Base-by-base conservation (phyloP, 2,888 invertebrate genomes). In the Lypha dubia region DNA sequence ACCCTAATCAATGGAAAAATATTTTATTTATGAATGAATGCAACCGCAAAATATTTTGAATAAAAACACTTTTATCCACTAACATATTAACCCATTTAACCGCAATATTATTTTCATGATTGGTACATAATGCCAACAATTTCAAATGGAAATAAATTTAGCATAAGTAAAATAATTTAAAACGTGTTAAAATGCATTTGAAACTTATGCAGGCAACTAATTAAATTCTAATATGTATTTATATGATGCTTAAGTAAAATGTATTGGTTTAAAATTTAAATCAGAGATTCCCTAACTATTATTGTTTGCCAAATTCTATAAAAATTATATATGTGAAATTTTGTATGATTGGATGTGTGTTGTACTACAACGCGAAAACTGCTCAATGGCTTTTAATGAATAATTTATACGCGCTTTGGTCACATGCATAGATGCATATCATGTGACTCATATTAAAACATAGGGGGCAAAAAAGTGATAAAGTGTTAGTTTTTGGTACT, bases 81-180 rank as follows among this genome's bases (percentile, higher is more conserved):
- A 38, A 15, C 44, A 44, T 44, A 44, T 44, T 44, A 44, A 44
- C 44, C 44, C 44, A 44, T 44, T 44, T n/a, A 44, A 44, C 44
- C 44, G 44, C 44, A 44, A 44, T 11, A 44, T 44, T 44, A 44
- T 44, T 44, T 44, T 15, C 44, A 5, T n/a, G 44, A 44, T 44
- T 44, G n/a, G 44, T n/a, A n/a, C n/a, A 44, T 44, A 44, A 44
- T n/a, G n/a, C 11, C 44, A 44, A 44, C 44, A 15, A n/a, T 15
- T 44, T 15, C 44, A 15, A 44, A n/a, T 6, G n/a, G 11, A 44
- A 44, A 44, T 44, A 44, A 44, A 44, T 44, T 11, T n/a, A 44
- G 44, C 44, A 15, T 44, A 1, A n/a, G n/a, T 44, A n/a, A 44
- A 44, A 44, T n/a, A 44, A 1, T 15, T 44, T 15, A 15, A 44